phyloP scores from a whole-genome alignment of 2,888 invertebrate genomes.

The Carcina quercana region DNA sequence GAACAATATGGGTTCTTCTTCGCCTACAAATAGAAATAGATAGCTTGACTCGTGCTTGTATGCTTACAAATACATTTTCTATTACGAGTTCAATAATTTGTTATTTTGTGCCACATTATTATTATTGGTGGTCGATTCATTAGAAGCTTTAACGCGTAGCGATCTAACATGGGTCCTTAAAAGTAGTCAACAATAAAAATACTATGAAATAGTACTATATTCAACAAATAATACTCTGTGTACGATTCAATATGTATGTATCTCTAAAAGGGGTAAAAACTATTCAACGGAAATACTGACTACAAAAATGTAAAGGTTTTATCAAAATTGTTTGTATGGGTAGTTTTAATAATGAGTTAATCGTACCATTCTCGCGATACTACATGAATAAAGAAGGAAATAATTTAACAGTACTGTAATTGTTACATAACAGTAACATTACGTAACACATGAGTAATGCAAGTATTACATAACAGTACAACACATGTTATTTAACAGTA shows the following conservation, averaged over 20 bases:
- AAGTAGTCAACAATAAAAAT: conserved; percentile 70
- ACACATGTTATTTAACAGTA: too few species aligned
- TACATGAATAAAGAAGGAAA: too few species aligned
- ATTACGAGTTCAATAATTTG: conserved; percentile 19
- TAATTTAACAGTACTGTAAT: too few species aligned
- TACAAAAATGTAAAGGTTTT: conserved; percentile 65
- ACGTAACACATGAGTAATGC: too few species aligned
- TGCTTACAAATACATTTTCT: conserved; percentile 16
- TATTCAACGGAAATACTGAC: conserved; percentile 45
- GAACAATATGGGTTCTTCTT: conserved; percentile 9
- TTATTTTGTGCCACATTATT: conserved; percentile 21
- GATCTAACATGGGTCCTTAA: conserved; percentile 50
- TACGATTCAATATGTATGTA: conserved; percentile 31
- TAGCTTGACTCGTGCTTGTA: conserved; percentile 33
- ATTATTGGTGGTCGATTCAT: conserved; percentile 40
- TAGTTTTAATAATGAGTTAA: too few species aligned
- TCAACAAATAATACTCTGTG: conserved; percentile 40
- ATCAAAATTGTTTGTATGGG: conserved; percentile 59
- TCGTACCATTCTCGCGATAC: too few species aligned
- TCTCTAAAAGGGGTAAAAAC: conserved; percentile 54
- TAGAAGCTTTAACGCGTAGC: conserved; percentile 30
- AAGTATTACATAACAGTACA: too few species aligned
- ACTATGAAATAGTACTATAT: conserved; percentile 48
- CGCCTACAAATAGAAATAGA: conserved; percentile 20
- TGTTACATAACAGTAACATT: too few species aligned